Base-by-base conservation (phyloP, 2,797 vertebrate species). In the Sebastes iracundus region DNA sequence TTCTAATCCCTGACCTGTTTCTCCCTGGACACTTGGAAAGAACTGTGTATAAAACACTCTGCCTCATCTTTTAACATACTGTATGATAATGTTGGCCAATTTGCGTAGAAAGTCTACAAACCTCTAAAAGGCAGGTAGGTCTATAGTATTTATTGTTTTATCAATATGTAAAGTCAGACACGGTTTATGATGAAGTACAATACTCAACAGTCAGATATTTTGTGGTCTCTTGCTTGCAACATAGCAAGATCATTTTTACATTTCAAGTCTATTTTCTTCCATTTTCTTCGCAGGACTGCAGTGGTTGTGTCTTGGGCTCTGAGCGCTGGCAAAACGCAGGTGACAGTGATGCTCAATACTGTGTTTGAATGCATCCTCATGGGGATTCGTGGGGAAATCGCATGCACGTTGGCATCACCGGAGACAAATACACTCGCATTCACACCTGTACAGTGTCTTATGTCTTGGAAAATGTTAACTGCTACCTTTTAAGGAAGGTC, bases 1-100 rank as follows among this genome's bases (percentile, higher is more conserved):
- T 33, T 79, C 76, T 94, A 93, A 93, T 93, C 91, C 84, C 81
- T 85, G 85, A 91, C 92, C 93, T 90, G 59, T 88, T 88, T 88
- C 79, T 84, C 84, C 62, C 84, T 61, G 70, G 85, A 85, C 81
- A 72, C 84, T 84, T 65, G 38, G 62, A 80, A 69, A 2, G 9
- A 65, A 46, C 69, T 55, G 63, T 14, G 61, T 27, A 65, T 58
- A 67, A 80, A 67, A 84, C 33, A 64, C 68, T 22, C 7, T 7
- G 6, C 11, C 22, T 77, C 69, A 16, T 84, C 71, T 69, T 69
- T 9, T 49, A 38, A 65, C 59, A 56, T 2, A n/a, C 22, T 55
- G 66, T 25, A 12, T 69, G 16, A 6, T 3, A 32, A 38, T 30
- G 49, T 53, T 22, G 52, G 11, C 7, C 6, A 12, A 55, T 55